Evolutionary conservation across 2,113 vertebrate species (phyloP).

Genomic region (Pristiophorus japonicus): DNA sequence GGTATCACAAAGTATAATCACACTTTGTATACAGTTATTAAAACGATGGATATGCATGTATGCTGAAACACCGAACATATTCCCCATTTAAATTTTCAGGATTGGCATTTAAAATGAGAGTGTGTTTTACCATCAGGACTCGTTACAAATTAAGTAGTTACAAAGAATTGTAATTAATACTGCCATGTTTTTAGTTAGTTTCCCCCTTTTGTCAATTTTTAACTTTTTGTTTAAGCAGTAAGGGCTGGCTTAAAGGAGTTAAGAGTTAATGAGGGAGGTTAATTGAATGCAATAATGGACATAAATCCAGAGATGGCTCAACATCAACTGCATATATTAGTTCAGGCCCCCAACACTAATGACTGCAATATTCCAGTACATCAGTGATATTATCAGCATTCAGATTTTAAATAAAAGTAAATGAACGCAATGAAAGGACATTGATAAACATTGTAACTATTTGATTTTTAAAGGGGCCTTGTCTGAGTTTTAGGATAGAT

Average conservation of each 20-base stretch:
- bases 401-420: neutral
- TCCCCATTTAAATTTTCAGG: neutral
- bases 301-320: neutral
- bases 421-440: neutral
- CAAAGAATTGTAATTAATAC: neutral
- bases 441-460: neutral
- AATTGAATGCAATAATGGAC: neutral
- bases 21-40: slow-evolving; percentile 5
- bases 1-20: too few relatives aligned
- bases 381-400: neutral
- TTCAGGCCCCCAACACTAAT: neutral
- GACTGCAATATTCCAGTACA: neutral
- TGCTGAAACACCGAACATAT: neutral
- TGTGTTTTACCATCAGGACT: neutral
- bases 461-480: neutral
- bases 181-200: neutral
- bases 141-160: neutral
- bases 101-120: neutral
- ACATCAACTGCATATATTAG: neutral
- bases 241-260: neutral
- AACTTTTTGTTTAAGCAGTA: neutral
- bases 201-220: neutral
- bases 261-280: neutral
- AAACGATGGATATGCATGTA: neutral
- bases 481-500: neutral